Evolutionary conservation across 2,888 invertebrate genomes (phyloP).

Genomic region (Tetranychus truncatus): DNA sequence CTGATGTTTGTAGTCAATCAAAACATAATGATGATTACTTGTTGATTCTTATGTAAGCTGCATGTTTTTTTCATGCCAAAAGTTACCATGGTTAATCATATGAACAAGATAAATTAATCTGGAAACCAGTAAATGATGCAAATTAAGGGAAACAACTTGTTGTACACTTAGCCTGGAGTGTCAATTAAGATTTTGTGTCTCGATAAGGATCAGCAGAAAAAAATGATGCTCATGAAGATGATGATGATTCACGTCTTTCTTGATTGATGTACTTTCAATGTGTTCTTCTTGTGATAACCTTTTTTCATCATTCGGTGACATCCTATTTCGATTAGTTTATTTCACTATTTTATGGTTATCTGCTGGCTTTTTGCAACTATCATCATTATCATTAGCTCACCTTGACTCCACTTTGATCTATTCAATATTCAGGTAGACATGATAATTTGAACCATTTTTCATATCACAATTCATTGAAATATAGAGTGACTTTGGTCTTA

Average conservation of each 20-base stretch:
- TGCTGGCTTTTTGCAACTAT: too few relatives aligned
- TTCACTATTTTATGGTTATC: neutral
- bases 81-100: too few relatives aligned
- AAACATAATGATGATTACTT: too few relatives aligned
- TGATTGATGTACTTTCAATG: neutral
- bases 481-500: too few relatives aligned
- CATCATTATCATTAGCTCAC: too few relatives aligned
- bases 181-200: neutral
- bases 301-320: neutral
- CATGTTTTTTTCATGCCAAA: too few relatives aligned
- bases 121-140: neutral
- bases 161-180: neutral
- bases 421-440: too few relatives aligned
- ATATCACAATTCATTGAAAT: too few relatives aligned
- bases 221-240: neutral
- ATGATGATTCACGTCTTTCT: neutral
- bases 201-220: neutral
- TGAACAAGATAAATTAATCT: neutral
- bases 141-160: neutral
- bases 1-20: too few relatives aligned
- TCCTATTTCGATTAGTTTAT: neutral
- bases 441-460: too few relatives aligned
- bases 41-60: too few relatives aligned
- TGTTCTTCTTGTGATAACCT: neutral
- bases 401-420: too few relatives aligned